Percentiles rank a stretch among this genome's conserved stretches.
These are phyloP conservation scores for Muscicapa adusta DNA, from an alignment of 2,113 vertebrate species.

Conservation along the genomic window DNA sequence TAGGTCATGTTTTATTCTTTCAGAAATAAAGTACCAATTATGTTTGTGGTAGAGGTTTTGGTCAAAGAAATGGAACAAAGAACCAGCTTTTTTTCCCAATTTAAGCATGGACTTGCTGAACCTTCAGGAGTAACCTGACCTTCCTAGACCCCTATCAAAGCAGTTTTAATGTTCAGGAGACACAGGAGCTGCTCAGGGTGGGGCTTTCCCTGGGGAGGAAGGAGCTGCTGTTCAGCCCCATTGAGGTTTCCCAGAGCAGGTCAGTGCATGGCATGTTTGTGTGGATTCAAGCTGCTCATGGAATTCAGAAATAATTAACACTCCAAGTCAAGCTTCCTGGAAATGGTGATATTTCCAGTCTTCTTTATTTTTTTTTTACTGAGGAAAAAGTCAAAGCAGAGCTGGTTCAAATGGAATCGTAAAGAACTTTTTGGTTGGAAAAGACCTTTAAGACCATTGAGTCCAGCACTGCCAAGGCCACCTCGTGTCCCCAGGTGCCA, in stretches of 20 bases:
- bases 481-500: background rate
- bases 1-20: background rate
- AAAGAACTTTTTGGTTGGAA: background rate
- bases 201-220: background rate
- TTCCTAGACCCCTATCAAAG: background rate
- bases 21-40: background rate
- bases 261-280: rapidly evolving
- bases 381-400: background rate
- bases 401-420: background rate
- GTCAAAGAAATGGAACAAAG: background rate
- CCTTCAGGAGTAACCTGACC: background rate
- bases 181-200: background rate
- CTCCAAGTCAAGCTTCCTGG: background rate
- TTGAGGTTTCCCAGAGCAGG: background rate
- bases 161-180: background rate
- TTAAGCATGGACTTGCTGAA: background rate
- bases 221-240: background rate
- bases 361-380: background rate
- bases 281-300: background rate
- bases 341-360: background rate
- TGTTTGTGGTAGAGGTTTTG: background rate
- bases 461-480: background rate
- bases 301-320: background rate
- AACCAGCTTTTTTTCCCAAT: background rate
- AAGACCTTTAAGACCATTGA: background rate